Evolutionary conservation across 2,113 vertebrate species (phyloP).

Genomic region (Holacanthus passer): DNA sequence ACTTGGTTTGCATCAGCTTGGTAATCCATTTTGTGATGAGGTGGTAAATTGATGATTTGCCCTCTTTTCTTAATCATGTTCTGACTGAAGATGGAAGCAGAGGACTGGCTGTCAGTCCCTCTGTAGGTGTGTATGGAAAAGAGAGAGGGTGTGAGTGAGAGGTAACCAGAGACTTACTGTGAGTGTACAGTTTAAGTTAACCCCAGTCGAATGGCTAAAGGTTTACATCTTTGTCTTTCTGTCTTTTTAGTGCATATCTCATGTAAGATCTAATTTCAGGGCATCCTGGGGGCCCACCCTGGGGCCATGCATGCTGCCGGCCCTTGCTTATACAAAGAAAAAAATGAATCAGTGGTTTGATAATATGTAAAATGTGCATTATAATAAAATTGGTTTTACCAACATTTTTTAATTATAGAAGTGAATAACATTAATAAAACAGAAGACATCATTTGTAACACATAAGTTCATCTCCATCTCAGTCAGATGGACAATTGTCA

Average conservation of each 20-base stretch:
- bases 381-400: too few species aligned
- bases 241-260: not conserved
- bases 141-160: not conserved
- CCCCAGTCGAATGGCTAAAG: not conserved
- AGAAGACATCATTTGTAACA: too few species aligned
- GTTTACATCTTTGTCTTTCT: not conserved
- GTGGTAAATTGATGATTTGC: not conserved
- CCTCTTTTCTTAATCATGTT: not conserved
- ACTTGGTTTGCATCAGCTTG: not conserved
- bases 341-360: not conserved
- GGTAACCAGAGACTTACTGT: not conserved
- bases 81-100: slow-evolving; percentile 10
- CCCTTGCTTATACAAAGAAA: not conserved
- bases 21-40: not conserved
- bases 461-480: too few species aligned
- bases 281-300: not conserved
- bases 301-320: not conserved
- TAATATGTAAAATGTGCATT: too few species aligned
- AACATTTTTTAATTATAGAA: not conserved
- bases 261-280: not conserved
- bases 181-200: not conserved
- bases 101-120: not conserved
- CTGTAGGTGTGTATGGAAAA: not conserved
- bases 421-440: not conserved
- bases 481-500: too few species aligned